Base-by-base conservation (phyloP, 2,113 vertebrate species). In the Cacatua alba region DNA sequence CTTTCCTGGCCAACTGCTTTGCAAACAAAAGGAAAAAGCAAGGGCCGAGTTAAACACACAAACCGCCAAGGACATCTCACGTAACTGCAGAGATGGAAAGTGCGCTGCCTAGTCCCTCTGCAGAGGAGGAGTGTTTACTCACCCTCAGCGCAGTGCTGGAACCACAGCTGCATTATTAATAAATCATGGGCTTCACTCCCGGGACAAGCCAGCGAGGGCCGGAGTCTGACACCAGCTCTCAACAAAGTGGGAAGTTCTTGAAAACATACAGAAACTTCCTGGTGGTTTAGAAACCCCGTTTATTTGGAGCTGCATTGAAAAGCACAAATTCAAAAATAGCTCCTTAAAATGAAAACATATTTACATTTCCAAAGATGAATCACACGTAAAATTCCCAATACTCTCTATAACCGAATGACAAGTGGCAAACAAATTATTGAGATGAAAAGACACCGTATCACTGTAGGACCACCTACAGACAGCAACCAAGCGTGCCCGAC, bases 71-170 rank as follows among this genome's bases (percentile, higher is more conserved):
- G 80, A 85, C 37, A 70, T 55, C 51, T 88, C 83, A 90, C 1
- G 5, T 84, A 88, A 96, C 7, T 39, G 74, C 74, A 69, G 77
- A 89, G 71, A 69, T 93, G 91, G 91, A 97, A 96, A 94, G 83
- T 63, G 82, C 24, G 53, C 39, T 35, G 31, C 26, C 90, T 76
- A 79, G 81, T 85, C 49, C 86, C 48, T 86, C 77, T 71, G 88
- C 88, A 91, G 63, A 74, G 52, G 24, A 95, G 76, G 26, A 78
- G 31, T 81, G 55, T 81, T 77, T 77, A 88, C 67, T 26, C 44
- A 1, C 20, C 51, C 63, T 60, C 62, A 77, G 87, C 2, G 0
- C 60, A 79, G 63, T 1, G 0, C 71, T 85, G 62, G 74, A 86
- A 84, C 82, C 0, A 0, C 94, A 92, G 64, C 81, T 84, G 69